These are phyloP conservation scores for Pachymerium ferrugineum DNA, from an alignment of 2,888 invertebrate species.

Conservation along the genomic window DNA sequence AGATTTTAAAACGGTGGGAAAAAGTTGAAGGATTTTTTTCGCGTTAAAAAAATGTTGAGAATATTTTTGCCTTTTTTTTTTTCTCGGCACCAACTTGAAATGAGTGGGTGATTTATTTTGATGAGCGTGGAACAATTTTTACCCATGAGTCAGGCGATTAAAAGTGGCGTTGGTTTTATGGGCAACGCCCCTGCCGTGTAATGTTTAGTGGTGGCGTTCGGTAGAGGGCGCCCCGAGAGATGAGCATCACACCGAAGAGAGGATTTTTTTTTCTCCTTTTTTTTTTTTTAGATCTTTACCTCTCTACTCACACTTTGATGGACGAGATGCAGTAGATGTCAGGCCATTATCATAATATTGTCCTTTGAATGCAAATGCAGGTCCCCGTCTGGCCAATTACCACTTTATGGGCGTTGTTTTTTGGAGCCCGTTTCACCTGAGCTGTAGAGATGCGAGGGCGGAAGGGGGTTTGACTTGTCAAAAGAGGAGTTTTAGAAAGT, in stretches of 20 bases:
- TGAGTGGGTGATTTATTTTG: constrained; percentile 27
- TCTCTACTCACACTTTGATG: constrained; percentile 18
- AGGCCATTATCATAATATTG: constrained; percentile 28
- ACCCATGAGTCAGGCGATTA: constrained; percentile 27
- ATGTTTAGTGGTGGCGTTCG: constrained; percentile 3
- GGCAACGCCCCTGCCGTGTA: constrained; percentile 25
- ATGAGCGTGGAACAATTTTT: too few species aligned
- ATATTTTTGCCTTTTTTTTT: too few species aligned
- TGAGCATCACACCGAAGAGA: constrained; percentile 24
- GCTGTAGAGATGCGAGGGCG: background rate
- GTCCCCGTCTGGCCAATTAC: constrained; percentile 26
- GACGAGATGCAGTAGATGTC: constrained; percentile 20
- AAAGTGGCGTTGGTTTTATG: constrained; percentile 27
- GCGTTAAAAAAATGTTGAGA: too few species aligned
- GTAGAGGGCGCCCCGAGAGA: constrained; percentile 24
- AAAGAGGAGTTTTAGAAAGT: background rate
- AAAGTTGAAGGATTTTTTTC: too few species aligned
- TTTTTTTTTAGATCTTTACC: background rate
- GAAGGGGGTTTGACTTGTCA: constrained; percentile 19
- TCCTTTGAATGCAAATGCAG: constrained; percentile 23
- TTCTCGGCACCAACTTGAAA: too few species aligned
- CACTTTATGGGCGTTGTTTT: constrained; percentile 24
- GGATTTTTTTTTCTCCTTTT: background rate
- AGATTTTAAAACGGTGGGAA: too few species aligned
- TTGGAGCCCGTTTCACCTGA: constrained; percentile 20